Conservation (phyloP, 2,113 vertebrate genomes). For the Bucco capensis region DNA sequence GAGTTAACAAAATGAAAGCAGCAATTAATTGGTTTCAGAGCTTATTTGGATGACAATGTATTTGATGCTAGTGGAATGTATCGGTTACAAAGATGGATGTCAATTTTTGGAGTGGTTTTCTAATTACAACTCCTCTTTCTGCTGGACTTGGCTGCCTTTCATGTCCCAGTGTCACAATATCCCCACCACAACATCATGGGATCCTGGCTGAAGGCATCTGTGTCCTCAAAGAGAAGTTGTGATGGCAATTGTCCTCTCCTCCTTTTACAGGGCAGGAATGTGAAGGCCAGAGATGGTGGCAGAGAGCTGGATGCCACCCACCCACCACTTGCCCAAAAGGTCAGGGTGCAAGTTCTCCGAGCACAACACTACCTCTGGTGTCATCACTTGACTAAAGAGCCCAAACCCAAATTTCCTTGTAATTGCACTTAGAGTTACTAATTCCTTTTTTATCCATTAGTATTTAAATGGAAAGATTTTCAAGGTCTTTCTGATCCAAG, state of each 20-base stretch:
- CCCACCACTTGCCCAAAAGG: background rate
- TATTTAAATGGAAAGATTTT: background rate
- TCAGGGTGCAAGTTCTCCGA: background rate
- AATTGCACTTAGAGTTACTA: no score
- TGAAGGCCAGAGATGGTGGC: background rate
- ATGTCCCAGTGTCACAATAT: background rate
- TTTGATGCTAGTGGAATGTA: background rate
- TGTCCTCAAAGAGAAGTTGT: background rate
- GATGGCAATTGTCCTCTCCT: background rate
- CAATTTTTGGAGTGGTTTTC: background rate
- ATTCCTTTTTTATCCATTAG: rapidly evolving
- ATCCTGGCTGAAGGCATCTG: background rate
- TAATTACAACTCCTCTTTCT: background rate
- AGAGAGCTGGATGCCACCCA: background rate
- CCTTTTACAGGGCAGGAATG: background rate
- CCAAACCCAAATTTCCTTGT: rapidly evolving
- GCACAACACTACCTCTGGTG: rapidly evolving
- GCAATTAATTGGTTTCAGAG: no score
- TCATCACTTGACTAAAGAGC: background rate
- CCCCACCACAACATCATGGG: background rate
- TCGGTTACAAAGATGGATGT: background rate
- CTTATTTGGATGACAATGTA: background rate
- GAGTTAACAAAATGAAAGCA: no score
- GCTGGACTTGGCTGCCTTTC: background rate
- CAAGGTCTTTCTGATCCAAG: background rate